Evolutionary conservation across 1,140 invertebrate species (phyloP).

Genomic region (Drosophila kohkoa): DNA sequence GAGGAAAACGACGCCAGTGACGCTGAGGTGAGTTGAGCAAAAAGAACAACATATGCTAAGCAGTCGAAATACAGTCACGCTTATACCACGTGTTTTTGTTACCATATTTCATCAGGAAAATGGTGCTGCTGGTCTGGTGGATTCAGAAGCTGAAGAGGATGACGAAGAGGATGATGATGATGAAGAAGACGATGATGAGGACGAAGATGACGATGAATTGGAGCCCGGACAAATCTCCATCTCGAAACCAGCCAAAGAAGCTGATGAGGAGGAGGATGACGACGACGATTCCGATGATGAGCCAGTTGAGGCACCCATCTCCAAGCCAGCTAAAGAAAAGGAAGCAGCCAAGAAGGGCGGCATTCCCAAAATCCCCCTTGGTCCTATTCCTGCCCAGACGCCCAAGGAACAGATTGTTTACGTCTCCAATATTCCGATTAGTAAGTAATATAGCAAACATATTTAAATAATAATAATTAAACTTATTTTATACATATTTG

Average conservation of each 20-base stretch:
- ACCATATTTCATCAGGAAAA: conserved; percentile 25
- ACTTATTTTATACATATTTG: neutral
- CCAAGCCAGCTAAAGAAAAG: conserved; percentile 34
- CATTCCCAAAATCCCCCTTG: conserved; percentile 57
- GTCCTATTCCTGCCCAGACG: conserved; percentile 37
- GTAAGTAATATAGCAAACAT: conserved; percentile 36
- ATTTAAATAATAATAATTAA: too few relatives aligned
- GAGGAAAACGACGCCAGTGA: conserved; percentile 53
- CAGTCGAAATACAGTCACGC: neutral
- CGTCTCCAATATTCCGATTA: conserved; percentile 42
- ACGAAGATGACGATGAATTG: conserved; percentile 45
- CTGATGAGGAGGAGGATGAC: conserved; percentile 38
- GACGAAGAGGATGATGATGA: conserved; percentile 38
- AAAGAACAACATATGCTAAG: neutral
- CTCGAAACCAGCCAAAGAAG: neutral
- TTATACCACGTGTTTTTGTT: conserved; percentile 8
- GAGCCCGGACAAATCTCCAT: conserved; percentile 56
- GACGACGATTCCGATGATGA: conserved; percentile 53
- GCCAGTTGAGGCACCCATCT: conserved; percentile 41
- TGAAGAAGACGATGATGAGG: conserved; percentile 34
- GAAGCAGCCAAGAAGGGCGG: conserved; percentile 25
- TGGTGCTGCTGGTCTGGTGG: conserved; percentile 18
- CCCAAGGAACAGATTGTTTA: conserved; percentile 48
- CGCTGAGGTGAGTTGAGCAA: conserved; percentile 47
- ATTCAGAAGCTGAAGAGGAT: conserved; percentile 54